A percentile compares a stretch with the other conserved stretches of the same genome.
These are phyloP conservation scores for Lithophane leautieri DNA, from an alignment of 2,888 invertebrate species.

Conservation along the genomic window DNA sequence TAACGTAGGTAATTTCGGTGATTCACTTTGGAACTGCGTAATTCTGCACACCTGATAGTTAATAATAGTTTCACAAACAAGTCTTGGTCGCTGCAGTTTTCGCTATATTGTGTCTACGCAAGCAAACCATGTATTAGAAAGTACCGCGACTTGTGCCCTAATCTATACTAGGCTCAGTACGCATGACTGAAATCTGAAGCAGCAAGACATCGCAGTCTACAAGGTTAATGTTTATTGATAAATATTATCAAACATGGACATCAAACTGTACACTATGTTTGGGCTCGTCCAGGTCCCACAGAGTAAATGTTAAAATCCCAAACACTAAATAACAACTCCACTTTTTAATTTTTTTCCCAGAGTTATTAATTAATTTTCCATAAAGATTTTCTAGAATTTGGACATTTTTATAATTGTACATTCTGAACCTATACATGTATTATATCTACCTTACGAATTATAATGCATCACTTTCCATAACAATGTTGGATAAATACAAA, in stretches of 20 bases:
- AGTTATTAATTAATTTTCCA: background rate
- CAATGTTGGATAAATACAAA: slow-evolving; percentile 14
- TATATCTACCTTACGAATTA: slow-evolving; percentile 21
- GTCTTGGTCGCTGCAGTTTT: background rate
- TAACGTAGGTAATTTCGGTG: background rate
- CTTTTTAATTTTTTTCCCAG: slow-evolving; percentile 22
- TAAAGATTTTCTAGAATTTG: background rate
- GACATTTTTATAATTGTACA: background rate
- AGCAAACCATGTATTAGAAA: background rate
- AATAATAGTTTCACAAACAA: slow-evolving; percentile 1
- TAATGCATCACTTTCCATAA: slow-evolving; percentile 12
- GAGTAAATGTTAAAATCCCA: slow-evolving; percentile 22
- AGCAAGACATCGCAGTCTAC: slow-evolving; percentile 20
- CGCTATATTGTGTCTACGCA: background rate
- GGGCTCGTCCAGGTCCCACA: slow-evolving; percentile 23
- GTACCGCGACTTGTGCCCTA: background rate
- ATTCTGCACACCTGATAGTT: background rate
- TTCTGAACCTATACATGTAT: slow-evolving; percentile 14
- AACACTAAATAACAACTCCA: slow-evolving; percentile 25
- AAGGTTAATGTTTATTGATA: slow-evolving; percentile 27
- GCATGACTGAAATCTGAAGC: slow-evolving; percentile 5
- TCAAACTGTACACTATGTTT: slow-evolving; percentile 19
- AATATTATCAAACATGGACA: slow-evolving; percentile 48
- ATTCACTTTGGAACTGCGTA: background rate
- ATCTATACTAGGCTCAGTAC: background rate